phyloP scores from a whole-genome alignment of 2,888 invertebrate species.

The Cyclophora punctaria region DNA sequence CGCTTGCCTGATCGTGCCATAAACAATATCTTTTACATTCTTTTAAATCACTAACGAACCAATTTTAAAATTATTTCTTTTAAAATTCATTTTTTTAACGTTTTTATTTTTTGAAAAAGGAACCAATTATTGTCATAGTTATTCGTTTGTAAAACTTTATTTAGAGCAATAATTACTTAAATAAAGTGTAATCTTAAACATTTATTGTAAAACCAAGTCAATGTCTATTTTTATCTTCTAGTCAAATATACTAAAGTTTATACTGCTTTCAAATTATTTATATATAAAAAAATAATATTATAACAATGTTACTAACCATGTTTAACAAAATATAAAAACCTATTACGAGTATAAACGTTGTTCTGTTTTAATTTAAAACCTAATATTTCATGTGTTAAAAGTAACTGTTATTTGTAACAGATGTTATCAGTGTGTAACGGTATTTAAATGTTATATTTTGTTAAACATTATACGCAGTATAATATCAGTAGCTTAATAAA shows the following conservation, averaged over 20 bases:
- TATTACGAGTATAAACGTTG: no score
- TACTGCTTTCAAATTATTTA: slow-evolving; percentile 40
- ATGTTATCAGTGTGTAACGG: neutral
- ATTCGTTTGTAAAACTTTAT: slow-evolving; percentile 46
- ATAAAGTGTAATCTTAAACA: slow-evolving; percentile 34
- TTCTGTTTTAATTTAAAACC: no score
- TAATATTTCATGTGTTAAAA: neutral
- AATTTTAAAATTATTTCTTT: no score
- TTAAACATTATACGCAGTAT: slow-evolving; percentile 10
- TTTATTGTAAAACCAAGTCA: slow-evolving; percentile 53
- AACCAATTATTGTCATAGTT: slow-evolving; percentile 50
- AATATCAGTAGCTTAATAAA: slow-evolving; percentile 15
- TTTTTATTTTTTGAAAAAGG: slow-evolving; percentile 34
- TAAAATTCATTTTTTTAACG: slow-evolving; percentile 17
- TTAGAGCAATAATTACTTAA: slow-evolving; percentile 62
- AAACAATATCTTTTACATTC: slow-evolving; percentile 39
- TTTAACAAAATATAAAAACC: slow-evolving; percentile 3
- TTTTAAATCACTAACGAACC: slow-evolving; percentile 33
- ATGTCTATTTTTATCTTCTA: slow-evolving; percentile 57
- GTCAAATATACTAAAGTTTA: slow-evolving; percentile 48
- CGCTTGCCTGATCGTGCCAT: slow-evolving; percentile 38
- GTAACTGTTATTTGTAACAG: neutral
- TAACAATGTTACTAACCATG: slow-evolving; percentile 6
- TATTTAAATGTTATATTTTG: slow-evolving; percentile 9
- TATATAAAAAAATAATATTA: slow-evolving; percentile 22